phyloP scores from a whole-genome alignment of 2,888 invertebrate genomes.

The Lydus trimaculatus region DNA sequence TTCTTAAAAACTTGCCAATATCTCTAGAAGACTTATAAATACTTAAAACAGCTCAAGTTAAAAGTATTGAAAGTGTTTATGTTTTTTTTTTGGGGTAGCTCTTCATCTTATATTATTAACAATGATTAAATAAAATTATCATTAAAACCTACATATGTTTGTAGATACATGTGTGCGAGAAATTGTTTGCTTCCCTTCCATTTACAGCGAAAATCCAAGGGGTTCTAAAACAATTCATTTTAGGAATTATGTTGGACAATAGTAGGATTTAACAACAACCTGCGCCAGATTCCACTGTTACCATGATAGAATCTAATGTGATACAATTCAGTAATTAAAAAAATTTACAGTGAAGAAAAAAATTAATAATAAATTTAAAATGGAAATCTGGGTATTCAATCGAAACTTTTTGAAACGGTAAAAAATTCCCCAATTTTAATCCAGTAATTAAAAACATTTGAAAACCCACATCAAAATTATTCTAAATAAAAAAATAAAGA shows the following conservation, averaged over 20 bases:
- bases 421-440: not conserved
- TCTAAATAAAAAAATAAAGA: too few relatives aligned
- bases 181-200: not conserved
- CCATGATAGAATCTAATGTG: not conserved
- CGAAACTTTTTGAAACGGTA: not conserved
- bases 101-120: too few relatives aligned
- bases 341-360: not conserved
- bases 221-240: conserved; percentile 8
- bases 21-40: conserved; percentile 23
- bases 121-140: not conserved
- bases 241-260: conserved; percentile 10
- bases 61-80: not conserved
- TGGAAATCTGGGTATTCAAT: not conserved
- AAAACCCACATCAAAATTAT: not conserved
- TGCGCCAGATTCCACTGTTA: not conserved
- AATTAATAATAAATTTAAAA: conserved; percentile 1
- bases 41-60: not conserved
- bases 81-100: not conserved
- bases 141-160: not conserved
- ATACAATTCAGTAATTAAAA: not conserved
- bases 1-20: conserved; percentile 21
- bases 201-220: conserved; percentile 7
- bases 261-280: conserved; percentile 3
- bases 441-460: not conserved
- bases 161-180: not conserved